A percentile compares a stretch with the other conserved stretches of the same genome.
Evolutionary conservation across 2,797 vertebrate species (phyloP).

Genomic region (Luscinia luscinia): DNA sequence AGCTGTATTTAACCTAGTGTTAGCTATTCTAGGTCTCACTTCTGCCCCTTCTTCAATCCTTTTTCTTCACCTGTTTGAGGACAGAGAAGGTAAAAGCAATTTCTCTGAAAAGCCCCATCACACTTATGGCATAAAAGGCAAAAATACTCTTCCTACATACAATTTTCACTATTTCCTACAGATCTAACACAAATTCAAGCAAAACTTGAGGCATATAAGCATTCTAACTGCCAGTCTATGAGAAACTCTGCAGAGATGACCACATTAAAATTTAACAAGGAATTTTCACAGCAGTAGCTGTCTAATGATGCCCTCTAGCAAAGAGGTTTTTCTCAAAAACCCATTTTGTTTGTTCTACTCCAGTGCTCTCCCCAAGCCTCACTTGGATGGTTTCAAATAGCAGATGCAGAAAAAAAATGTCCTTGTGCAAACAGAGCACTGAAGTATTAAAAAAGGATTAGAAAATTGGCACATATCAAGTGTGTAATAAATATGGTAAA

Average conservation of each 20-base stretch:
- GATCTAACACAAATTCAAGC: background rate
- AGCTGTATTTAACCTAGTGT: background rate
- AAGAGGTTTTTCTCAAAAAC: constrained; percentile 50
- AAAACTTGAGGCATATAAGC: background rate
- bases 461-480: background rate
- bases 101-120: background rate
- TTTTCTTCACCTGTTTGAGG: background rate
- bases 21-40: background rate
- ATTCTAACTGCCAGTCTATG: background rate
- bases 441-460: constrained; percentile 46
- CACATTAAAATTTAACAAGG: constrained; percentile 41
- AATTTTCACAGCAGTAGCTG: constrained; percentile 36
- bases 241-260: background rate
- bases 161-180: background rate
- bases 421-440: constrained; percentile 2
- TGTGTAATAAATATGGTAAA: background rate
- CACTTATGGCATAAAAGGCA: background rate
- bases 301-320: constrained; percentile 54
- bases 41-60: background rate
- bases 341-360: constrained; percentile 54
- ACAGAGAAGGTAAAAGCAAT: background rate
- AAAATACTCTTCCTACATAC: background rate
- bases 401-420: background rate
- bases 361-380: constrained; percentile 6
- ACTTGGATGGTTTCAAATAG: constrained; percentile 36